Evolutionary conservation across 2,797 vertebrate genomes (phyloP), one percentile per base, ranked within the genome.

Genomic region (Oceanodroma leucorhoa): DNA sequence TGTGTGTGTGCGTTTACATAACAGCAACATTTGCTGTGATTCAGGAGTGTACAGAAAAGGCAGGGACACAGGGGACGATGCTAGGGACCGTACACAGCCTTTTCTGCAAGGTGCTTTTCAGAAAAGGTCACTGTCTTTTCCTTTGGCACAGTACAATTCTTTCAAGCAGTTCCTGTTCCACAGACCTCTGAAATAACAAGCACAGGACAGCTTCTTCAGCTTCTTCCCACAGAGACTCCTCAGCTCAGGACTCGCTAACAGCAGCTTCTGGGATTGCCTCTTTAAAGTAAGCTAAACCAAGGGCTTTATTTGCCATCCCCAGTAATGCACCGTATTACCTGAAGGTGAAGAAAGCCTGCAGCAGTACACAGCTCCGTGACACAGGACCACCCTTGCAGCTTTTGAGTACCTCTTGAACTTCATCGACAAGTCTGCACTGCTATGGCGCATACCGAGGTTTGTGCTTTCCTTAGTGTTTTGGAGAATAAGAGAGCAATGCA

Each of bases 51-150:
- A 55, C 3, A 77, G 60, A 89, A 90, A 92, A 73, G 27, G 26
- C 50, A 84, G 50, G 14, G 17, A 46, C 45, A 20, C 5, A 1
- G 15, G 6, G 24, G 22, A 87, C 76, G 36, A 62, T 38, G 36
- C 6, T 46, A 29, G 34, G n/a, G 83, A 66, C 29, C 3, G 3
- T n/a, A 48, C 71, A 65, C 22, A 90, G 41, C 14, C 24, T 71
- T 76, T 79, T 40, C 58, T n/a, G 30, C 19, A 64, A 77, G 32
- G 19, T 27, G 32, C 43, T 83, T 76, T 91, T 50, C 53, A 79
- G 50, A 24, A 72, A 86, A 88, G 89, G 76, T 45, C 41, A 34
- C 40, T 54, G 38, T 72, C 27, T 69, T 80, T 89, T 83, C 20
- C 50, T 65, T 82, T 73, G 55, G 8, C 72, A 76, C 18, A 40